These are phyloP conservation scores for Diphyllodes magnificus DNA, from an alignment of 2,113 vertebrate species.

Conservation along the genomic window DNA sequence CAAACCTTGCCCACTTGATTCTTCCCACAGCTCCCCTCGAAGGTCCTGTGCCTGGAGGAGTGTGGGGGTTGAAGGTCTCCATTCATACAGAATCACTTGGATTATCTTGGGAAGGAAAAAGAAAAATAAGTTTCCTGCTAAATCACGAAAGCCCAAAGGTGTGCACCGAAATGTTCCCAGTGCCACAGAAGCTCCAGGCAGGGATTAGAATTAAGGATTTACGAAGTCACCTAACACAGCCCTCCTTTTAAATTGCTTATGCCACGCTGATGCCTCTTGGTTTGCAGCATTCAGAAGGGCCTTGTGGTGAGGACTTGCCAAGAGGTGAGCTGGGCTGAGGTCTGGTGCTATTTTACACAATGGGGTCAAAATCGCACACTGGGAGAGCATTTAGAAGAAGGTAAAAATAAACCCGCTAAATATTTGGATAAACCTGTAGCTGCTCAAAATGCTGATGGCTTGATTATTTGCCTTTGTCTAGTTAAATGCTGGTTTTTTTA, in stretches of 20 bases:
- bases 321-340: background rate
- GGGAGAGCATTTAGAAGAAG: background rate
- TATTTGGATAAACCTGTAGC: background rate
- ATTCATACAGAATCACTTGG: background rate
- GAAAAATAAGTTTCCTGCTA: background rate
- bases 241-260: background rate
- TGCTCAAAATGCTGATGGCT: background rate
- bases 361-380: background rate
- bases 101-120: background rate
- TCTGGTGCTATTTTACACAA: background rate
- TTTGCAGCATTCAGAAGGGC: background rate
- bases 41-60: background rate
- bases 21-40: background rate
- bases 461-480: slow-evolving; percentile 19
- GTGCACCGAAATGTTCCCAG: fast-evolving
- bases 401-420: background rate
- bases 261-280: background rate
- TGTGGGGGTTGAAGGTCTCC: background rate
- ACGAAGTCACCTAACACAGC: fast-evolving
- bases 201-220: background rate
- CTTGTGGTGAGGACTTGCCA: background rate
- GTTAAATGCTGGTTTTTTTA: background rate
- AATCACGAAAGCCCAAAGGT: background rate
- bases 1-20: background rate
- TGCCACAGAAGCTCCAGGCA: background rate